Evolutionary conservation across 2,888 invertebrate species (phyloP), one percentile per base, ranked within the genome.

Genomic region (Pseudolycoriella hygida): DNA sequence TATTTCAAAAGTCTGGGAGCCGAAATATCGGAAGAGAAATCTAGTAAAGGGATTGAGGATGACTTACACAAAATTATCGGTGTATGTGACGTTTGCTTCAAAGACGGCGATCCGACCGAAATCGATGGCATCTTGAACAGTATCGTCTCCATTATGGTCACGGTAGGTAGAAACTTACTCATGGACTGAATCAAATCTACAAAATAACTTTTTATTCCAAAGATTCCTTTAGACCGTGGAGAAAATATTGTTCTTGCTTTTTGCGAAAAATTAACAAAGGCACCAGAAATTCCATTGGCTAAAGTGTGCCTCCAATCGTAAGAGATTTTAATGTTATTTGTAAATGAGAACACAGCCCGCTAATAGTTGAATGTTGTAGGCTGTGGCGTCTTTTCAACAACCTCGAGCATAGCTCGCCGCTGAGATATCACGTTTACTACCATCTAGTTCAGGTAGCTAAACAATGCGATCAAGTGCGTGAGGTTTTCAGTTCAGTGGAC

Each of bases 1-100:
- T 93, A 87, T 67, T 82, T 96, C 56, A 93, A 92, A 65, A 78
- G 81, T 53, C 71, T 92, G 44, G 94, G 93, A n/a, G 93, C 92
- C 18, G 89, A 90, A 67, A 90, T 94, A 53, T 84, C 88, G 1
- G 87, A 87, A 57, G 90, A 92, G 57, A 86, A 87, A 57, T 86
- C 86, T 1, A 76, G 81, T 2, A 86, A 86, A 67, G 90, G 88
- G 17, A 81, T 89, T 51, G 88, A 89, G 62, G 89, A 89, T 72
- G 92, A 94, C 69, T 70, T 94, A 53, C 85, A 87, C 60, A 88
- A 94, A 67, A 90, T 93, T 52, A 89, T 94, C 55, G 87, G 86
- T 45, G 92, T 90, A 8, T 92, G 90, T 60, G 90, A 92, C 66
- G 78, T 84, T 40, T 88, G 90, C 61, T 92, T 93, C 67, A 53